These are phyloP conservation scores for Rhea americana DNA, from an alignment of 2,113 vertebrate species.

Conservation along the genomic window DNA sequence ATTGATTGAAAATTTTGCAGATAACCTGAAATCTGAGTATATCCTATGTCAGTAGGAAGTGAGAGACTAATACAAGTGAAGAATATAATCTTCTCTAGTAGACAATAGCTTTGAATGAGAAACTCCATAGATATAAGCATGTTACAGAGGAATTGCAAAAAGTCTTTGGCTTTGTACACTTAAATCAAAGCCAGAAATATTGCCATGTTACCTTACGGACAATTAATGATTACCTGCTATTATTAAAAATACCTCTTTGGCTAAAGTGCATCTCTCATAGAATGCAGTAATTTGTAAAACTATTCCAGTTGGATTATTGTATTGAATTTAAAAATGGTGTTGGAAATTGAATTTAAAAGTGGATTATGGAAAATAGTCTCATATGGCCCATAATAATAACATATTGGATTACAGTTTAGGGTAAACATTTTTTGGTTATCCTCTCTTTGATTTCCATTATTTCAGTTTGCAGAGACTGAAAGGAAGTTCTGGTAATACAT, in stretches of 20 bases:
- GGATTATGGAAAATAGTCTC: neutral
- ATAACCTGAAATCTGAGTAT: neutral
- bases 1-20: neutral
- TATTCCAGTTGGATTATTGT: neutral
- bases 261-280: neutral
- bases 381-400: neutral
- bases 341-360: neutral
- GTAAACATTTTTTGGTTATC: neutral
- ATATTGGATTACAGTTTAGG: neutral
- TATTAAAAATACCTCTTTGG: neutral
- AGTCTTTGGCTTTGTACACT: neutral
- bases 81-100: neutral
- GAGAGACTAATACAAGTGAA: neutral
- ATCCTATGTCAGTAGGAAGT: neutral
- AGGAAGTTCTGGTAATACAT: neutral
- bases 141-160: neutral
- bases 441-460: neutral
- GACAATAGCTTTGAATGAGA: neutral
- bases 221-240: neutral
- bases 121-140: neutral
- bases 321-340: neutral
- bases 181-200: neutral
- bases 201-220: neutral
- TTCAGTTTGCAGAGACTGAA: neutral
- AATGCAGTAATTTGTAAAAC: neutral